Percentiles rank a stretch among this genome's conserved stretches.
phyloP scores from a whole-genome alignment of 2,113 vertebrate genomes.

The Euleptes europaea region DNA sequence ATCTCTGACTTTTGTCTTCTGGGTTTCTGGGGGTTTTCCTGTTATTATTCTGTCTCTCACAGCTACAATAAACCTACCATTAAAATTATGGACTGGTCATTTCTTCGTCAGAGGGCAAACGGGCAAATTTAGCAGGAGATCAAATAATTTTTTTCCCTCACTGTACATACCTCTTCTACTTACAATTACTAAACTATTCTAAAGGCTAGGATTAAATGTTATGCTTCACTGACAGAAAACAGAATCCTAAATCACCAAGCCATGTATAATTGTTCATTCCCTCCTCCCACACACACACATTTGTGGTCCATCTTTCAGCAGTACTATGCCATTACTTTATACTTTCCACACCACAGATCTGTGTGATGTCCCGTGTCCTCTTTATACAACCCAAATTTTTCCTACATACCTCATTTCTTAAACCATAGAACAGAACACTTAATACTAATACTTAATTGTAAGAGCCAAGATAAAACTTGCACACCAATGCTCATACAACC shows the following conservation, averaged over 20 bases:
- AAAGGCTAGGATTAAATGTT: slow-evolving; percentile 65
- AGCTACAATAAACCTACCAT: too few species aligned
- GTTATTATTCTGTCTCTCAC: too few species aligned
- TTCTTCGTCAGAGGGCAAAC: too few species aligned
- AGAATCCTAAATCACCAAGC: slow-evolving; percentile 59
- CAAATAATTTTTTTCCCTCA: too few species aligned
- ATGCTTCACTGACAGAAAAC: slow-evolving; percentile 66
- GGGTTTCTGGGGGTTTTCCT: too few species aligned
- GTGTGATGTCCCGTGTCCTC: neutral
- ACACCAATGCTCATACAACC: neutral
- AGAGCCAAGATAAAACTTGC: neutral
- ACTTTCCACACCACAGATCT: slow-evolving; percentile 4
- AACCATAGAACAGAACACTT: neutral
- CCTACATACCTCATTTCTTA: slow-evolving; percentile 14
- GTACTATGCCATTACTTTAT: neutral
- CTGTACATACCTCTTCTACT: slow-evolving; percentile 56
- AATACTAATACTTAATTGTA: neutral
- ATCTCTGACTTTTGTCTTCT: too few species aligned
- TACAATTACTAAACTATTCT: slow-evolving; percentile 44
- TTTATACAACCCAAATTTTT: neutral
- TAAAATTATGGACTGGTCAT: too few species aligned
- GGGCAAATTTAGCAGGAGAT: too few species aligned
- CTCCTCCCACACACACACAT: neutral
- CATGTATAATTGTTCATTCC: slow-evolving; percentile 49
- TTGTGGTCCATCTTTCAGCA: slow-evolving; percentile 23